Base-by-base conservation (phyloP, 2,797 vertebrate species). In the Urophycis tenuis region DNA sequence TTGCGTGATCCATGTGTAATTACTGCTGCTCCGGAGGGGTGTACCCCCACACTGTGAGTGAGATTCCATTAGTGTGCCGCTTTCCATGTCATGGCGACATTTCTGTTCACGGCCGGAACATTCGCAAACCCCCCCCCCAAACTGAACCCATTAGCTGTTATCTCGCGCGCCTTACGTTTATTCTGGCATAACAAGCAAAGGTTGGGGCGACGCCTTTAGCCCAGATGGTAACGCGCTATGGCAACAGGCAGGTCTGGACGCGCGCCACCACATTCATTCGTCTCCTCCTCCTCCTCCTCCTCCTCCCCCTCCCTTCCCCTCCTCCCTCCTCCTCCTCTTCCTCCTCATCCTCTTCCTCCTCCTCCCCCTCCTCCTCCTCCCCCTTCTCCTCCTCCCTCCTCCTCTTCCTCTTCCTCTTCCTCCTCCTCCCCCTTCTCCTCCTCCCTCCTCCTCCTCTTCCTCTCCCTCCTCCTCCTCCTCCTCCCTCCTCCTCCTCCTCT, bases 391-490 rank as follows among this genome's bases (percentile, higher is more conserved):
- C n/a, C n/a, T n/a, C n/a, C 53, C 49, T 34, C 73, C 49, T 15
- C 72, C 30, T 2, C 49, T 36, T 45, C 76, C 69, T 33, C 32
- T n/a, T 53, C n/a, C n/a, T n/a, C n/a, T n/a, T 25, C 10, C 53
- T 8, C n/a, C 53, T 60, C 39, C 53, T 30, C 69, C 82, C 70
- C 30, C 34, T 76, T n/a, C n/a, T n/a, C n/a, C n/a, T n/a, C n/a
- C n/a, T n/a, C n/a, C 53, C 49, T 34, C 73, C 49, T 15, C 72
- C 30, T 2, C 49, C 39, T 45, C 76, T 60, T 33, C 32, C 33
- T 53, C n/a, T 82, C 11, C 10, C 53, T 8, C n/a, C 53, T 60
- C 39, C 53, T 30, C 69, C 82, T 72, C 30, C 34, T 76, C 53
- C 49, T 34, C n/a, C 73, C 49, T 15, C 72, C 30, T 2, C 49